Percentiles rank a stretch among this genome's conserved stretches.
Evolutionary conservation across 2,113 vertebrate species (phyloP).

Genomic region (Seriola rivoliana): DNA sequence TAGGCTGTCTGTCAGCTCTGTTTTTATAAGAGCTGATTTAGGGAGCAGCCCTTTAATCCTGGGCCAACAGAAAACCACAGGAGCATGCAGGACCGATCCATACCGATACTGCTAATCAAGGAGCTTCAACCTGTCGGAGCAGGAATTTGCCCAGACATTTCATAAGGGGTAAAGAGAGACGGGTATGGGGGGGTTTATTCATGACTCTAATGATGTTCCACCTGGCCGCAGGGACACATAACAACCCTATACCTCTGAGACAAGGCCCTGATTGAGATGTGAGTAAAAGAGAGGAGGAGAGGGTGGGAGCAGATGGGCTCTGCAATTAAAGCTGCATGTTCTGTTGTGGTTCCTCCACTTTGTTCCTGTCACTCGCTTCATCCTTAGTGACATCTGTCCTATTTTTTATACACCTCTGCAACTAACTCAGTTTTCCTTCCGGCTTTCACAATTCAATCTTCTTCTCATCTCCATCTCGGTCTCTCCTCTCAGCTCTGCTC

Average conservation of each 20-base stretch:
- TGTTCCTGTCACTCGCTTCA: slow-evolving; percentile 42
- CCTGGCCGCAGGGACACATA: slow-evolving; percentile 64
- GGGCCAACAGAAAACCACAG: slow-evolving; percentile 46
- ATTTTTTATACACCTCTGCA: slow-evolving; percentile 62
- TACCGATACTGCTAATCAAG: slow-evolving; percentile 45
- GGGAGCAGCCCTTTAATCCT: slow-evolving; percentile 59
- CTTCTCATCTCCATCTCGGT: slow-evolving; percentile 28
- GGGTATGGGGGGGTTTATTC: slow-evolving; percentile 23
- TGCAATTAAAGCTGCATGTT: slow-evolving; percentile 70
- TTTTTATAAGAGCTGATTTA: slow-evolving; percentile 80
- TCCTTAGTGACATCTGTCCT: slow-evolving; percentile 65
- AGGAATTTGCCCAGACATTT: slow-evolving; percentile 25
- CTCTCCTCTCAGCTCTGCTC: slow-evolving; percentile 7
- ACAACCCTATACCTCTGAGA: slow-evolving; percentile 63
- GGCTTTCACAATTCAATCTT: slow-evolving; percentile 13
- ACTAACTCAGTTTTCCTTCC: slow-evolving; percentile 62
- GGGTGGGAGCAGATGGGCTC: slow-evolving; percentile 58
- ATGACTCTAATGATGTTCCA: slow-evolving; percentile 67
- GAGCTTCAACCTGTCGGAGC: slow-evolving; percentile 12
- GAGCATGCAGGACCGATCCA: slow-evolving; percentile 33
- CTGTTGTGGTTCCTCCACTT: slow-evolving; percentile 51
- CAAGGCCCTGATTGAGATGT: slow-evolving; percentile 69
- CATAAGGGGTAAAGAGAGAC: slow-evolving; percentile 7
- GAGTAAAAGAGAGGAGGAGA: slow-evolving; percentile 60
- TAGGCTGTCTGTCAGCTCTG: slow-evolving; percentile 71